Base-by-base conservation (phyloP, 2,113 vertebrate species). In the Laticauda laticaudata region DNA sequence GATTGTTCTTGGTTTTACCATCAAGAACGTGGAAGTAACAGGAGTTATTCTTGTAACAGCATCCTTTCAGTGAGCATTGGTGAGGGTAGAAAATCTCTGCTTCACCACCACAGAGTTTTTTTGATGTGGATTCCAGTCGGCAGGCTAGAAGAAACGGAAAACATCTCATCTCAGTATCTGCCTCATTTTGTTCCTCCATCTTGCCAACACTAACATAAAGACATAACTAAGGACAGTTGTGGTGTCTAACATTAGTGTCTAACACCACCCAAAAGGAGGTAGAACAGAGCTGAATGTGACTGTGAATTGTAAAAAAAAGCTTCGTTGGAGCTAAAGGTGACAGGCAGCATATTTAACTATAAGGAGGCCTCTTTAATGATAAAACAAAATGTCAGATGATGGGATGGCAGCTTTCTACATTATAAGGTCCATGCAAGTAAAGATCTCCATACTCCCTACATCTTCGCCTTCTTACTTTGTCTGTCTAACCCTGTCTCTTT, bases 71-170 rank as follows among this genome's bases (percentile, higher is more conserved):
- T 39, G 64, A 51, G 59, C 93, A 94, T 57, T 94, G 87, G 11
- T 86, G 20, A 9, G 91, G 56, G 14, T 94, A 94, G 88, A 94
- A 94, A 20, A 11, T 64, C 43, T 94, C 93, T 11, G 93, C n/a
- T 55, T 87, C 57, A 1, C 75, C 85, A 0, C 93, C 93, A 54
- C 93, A 92, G 12, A 10, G 26, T 26, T 39, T 57, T 53, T 53
- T 45, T 0, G 51, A 2, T 7, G 91, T 4, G n/a, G 23, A 2
- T 6, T 81, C 56, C 89, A 91, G 91, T 1, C 12, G 5, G 39
- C 93, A 92, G 18, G 93, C 93, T 89, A 5, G 91, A 86, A 93
- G 2, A 64, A 24, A 91, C 4, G 0, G 51, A 88, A 26, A 91
- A 12, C 6, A 34, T 8, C 10, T 54, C 45, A 86, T 14, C 6